Conservation (phyloP, 1,140 invertebrate genomes). For the Diabrotica virgifera region DNA sequence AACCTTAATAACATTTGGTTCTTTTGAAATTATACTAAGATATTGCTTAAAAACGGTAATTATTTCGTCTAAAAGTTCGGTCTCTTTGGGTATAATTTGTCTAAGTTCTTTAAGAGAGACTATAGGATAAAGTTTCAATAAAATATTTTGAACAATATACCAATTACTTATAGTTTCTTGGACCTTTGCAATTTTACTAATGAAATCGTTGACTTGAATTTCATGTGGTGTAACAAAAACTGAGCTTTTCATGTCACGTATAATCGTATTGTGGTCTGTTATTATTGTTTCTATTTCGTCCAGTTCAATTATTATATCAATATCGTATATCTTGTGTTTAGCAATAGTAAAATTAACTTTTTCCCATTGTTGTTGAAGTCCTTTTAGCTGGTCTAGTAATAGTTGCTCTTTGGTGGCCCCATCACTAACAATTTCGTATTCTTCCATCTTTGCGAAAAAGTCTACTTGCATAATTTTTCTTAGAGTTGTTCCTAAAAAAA, state of each 20-base stretch:
- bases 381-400: slow-evolving; percentile 71
- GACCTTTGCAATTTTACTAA: slow-evolving; percentile 69
- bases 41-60: slow-evolving; percentile 73
- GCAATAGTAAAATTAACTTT: slow-evolving; percentile 65
- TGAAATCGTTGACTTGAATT: slow-evolving; percentile 71
- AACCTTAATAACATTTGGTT: slow-evolving; percentile 62
- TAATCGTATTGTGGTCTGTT: slow-evolving; percentile 85
- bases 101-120: slow-evolving; percentile 52
- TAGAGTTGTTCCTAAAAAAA: slow-evolving; percentile 61
- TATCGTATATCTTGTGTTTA: slow-evolving; percentile 71
- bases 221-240: slow-evolving; percentile 88
- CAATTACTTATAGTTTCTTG: slow-evolving; percentile 58
- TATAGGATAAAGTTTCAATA: slow-evolving; percentile 84
- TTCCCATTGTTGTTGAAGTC: slow-evolving; percentile 82
- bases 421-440: slow-evolving; percentile 83
- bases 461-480: slow-evolving; percentile 76
- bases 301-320: slow-evolving; percentile 68
- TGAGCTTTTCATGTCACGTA: slow-evolving; percentile 81
- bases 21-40: slow-evolving; percentile 65
- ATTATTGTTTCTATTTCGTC: slow-evolving; percentile 80
- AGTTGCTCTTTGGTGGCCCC: slow-evolving; percentile 82
- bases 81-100: slow-evolving; percentile 12
- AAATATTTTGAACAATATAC: slow-evolving; percentile 79
- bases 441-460: slow-evolving; percentile 67
- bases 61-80: slow-evolving; percentile 49